phyloP scores from a whole-genome alignment of 2,113 vertebrate genomes.

The Ptychochromis oligacanthus region DNA sequence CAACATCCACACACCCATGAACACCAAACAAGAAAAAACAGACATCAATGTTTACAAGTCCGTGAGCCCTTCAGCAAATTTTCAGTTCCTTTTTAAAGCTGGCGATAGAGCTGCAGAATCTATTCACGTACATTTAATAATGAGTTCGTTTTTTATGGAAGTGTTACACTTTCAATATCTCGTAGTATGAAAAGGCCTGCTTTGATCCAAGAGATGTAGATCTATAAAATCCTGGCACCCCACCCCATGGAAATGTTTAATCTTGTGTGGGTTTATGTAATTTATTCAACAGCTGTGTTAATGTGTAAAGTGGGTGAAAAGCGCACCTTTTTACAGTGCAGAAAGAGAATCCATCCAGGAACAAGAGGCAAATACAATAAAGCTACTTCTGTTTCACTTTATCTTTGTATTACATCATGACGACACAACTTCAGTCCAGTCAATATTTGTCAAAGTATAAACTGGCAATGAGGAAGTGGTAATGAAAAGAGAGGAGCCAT shows the following conservation, averaged over 20 bases:
- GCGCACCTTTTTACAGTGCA: background rate
- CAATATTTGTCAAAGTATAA: slow-evolving; percentile 51
- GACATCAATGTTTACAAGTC: too few species aligned
- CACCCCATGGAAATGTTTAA: background rate
- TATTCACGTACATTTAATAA: background rate
- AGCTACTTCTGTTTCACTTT: background rate
- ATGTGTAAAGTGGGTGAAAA: background rate
- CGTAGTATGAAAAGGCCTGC: rapidly evolving
- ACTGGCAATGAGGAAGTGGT: slow-evolving; percentile 27
- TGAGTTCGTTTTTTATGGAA: too few species aligned
- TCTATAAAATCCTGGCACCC: background rate
- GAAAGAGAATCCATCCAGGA: background rate
- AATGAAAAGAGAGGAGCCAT: background rate
- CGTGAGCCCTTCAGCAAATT: too few species aligned
- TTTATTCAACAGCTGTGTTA: background rate
- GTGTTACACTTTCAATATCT: background rate
- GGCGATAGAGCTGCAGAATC: too few species aligned
- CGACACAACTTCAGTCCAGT: background rate
- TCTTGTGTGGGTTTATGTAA: background rate
- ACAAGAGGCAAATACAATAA: background rate
- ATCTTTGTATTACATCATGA: background rate
- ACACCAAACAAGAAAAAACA: too few species aligned
- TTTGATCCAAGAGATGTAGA: background rate
- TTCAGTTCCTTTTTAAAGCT: too few species aligned
- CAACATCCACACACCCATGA: too few species aligned